Percentiles rank a stretch among this genome's conserved stretches.
Conservation (phyloP, 2,113 vertebrate genomes). For the Noturus placidus region DNA sequence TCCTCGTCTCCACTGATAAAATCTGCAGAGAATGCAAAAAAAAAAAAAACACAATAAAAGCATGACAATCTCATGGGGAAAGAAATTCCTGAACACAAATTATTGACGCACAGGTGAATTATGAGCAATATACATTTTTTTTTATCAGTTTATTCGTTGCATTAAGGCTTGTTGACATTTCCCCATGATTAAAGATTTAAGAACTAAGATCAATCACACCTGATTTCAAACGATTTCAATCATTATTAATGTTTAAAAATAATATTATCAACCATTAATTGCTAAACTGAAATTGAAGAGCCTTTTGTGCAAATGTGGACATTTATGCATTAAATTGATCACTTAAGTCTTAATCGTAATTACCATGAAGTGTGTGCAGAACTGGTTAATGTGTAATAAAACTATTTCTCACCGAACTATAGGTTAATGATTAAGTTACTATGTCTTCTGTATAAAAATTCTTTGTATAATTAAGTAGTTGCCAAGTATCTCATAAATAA, state of each 20-base stretch:
- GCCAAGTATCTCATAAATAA: neutral
- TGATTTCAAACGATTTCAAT: too few species aligned
- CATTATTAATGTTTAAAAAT: too few species aligned
- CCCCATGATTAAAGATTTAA: too few species aligned
- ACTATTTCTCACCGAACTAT: neutral
- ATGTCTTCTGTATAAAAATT: neutral
- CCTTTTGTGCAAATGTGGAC: too few species aligned
- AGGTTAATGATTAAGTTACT: neutral
- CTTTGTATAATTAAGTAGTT: neutral
- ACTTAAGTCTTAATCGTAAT: too few species aligned
- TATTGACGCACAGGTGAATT: neutral
- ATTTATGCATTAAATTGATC: too few species aligned
- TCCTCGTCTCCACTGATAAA: slow-evolving; percentile 73
- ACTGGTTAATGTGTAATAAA: neutral
- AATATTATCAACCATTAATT: too few species aligned
- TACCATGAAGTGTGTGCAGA: neutral
- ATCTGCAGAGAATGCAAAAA: slow-evolving; percentile 57
- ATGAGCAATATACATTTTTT: neutral
- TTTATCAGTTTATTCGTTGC: neutral
- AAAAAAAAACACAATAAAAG: slow-evolving; percentile 29
- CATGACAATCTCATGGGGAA: neutral
- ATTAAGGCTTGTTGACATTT: neutral
- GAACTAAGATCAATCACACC: too few species aligned
- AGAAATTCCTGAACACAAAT: neutral
- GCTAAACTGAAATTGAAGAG: too few species aligned